Evolutionary conservation across 2,888 invertebrate genomes (phyloP), one percentile per base, ranked within the genome.

Genomic region (Arctia plantaginis): DNA sequence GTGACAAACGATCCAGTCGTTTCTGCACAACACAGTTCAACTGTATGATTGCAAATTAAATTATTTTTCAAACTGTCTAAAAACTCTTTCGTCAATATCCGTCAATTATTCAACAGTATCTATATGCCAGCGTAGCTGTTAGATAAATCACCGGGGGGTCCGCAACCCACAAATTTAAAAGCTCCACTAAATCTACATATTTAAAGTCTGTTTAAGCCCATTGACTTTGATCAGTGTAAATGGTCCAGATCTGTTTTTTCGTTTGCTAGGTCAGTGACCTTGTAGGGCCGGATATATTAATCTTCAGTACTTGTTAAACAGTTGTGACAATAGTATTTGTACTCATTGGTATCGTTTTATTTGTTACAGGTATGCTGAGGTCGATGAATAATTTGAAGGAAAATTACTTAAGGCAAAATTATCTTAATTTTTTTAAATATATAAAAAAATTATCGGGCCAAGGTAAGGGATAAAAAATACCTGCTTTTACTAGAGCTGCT

Each of bases 231-330:
- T 82, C 73, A 77, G 73, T 65, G 51, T 65, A 65, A 64, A 72
- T 77, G 76, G 65, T 79, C 35, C 73, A 67, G 75, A 85, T 92
- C 91, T 92, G 92, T 85, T 91, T 90, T n/a, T 90, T 87, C 88
- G 89, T 92, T 87, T 83, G 84, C 81, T 73, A 75, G 90, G 82
- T 86, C 89, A 77, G 82, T 86, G 89, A 87, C 88, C 89, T 88
- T 85, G 81, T 66, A 73, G 72, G 73, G 82, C 77, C 73, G 77
- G 71, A 76, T 74, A 77, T 66, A 73, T 78, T 77, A 79, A 76
- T 68, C 12, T 59, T 55, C n/a, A 33, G n/a, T 47, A 66, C 64
- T 75, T 66, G 65, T 72, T 72, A 59, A 68, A 72, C 85, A 83
- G 73, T 81, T 83, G 83, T 84, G 75, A 79, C 76, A 77, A 83